Conservation (phyloP, 1,140 invertebrate species). For the Cataglyphis hispanica region DNA sequence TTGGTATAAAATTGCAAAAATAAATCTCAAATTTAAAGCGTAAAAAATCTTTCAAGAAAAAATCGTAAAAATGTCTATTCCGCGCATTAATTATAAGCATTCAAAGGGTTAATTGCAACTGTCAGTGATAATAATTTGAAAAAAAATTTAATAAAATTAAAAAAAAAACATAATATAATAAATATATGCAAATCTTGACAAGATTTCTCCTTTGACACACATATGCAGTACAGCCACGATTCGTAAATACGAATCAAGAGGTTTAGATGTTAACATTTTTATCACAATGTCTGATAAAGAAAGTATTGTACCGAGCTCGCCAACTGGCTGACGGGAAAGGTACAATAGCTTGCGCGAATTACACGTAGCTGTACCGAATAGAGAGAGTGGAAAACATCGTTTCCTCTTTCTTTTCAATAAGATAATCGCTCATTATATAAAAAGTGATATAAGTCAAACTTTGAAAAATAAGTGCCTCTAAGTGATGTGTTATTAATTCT, state of each 20-base stretch:
- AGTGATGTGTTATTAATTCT: not conserved
- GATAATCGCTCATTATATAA: constrained; percentile 20
- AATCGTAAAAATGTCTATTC: not conserved
- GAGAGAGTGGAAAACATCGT: constrained; percentile 2
- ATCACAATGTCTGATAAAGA: constrained; percentile 1
- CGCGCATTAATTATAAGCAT: not conserved
- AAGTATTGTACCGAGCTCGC: constrained; percentile 71
- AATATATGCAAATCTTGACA: constrained; percentile 9
- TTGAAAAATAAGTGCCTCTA: not conserved
- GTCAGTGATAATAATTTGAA: not conserved
- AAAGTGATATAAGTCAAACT: constrained; percentile 35
- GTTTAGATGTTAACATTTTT: not conserved
- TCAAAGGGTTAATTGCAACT: not conserved
- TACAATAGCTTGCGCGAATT: constrained; percentile 54
- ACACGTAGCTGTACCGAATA: constrained; percentile 64
- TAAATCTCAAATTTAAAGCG: constrained; percentile 3
- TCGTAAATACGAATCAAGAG: constrained; percentile 41
- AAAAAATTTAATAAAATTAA: not conserved
- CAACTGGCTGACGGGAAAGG: constrained; percentile 72
- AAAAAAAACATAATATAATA: not conserved
- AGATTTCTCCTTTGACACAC: constrained; percentile 58
- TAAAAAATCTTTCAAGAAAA: not conserved
- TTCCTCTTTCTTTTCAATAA: constrained; percentile 7
- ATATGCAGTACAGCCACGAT: constrained; percentile 60
- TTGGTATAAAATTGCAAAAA: constrained; percentile 39